phyloP scores from a whole-genome alignment of 92 coral and sea anemone species.

The Zoanthus gigantus region DNA sequence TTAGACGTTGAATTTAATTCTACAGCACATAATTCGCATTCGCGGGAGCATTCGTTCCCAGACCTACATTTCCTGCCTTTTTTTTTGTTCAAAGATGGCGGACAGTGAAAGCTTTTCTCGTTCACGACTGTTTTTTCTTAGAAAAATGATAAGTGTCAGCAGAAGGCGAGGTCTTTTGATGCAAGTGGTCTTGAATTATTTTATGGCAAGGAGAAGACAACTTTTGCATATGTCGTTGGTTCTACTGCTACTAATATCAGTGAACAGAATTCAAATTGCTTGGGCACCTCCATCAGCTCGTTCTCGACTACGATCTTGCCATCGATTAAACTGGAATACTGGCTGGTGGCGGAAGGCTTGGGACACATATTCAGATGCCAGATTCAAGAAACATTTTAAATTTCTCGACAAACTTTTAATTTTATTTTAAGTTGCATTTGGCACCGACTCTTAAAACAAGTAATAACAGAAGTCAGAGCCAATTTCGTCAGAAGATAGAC shows the following conservation, averaged over 20 bases:
- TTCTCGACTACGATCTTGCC: neutral
- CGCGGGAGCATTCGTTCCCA: too few relatives aligned
- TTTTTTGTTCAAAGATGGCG: too few relatives aligned
- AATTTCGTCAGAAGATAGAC: neutral
- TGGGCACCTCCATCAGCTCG: neutral
- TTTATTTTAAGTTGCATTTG: neutral
- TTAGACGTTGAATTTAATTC: too few relatives aligned
- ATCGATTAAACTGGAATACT: neutral
- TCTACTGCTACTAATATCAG: neutral
- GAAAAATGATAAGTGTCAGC: too few relatives aligned
- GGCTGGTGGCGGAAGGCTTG: conserved; percentile 12
- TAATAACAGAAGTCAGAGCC: neutral
- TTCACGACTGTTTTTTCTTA: too few relatives aligned
- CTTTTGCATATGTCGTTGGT: neutral
- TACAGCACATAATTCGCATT: too few relatives aligned
- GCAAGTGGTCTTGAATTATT: too few relatives aligned
- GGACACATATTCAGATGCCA: conserved; percentile 9
- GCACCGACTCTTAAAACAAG: conserved; percentile 2
- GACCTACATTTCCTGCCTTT: too few relatives aligned
- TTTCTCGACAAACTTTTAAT: neutral
- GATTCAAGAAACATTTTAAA: neutral
- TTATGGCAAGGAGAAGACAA: too few relatives aligned
- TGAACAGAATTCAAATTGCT: neutral
- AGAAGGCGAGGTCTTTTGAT: too few relatives aligned
- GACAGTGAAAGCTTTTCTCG: too few relatives aligned